Evolutionary conservation across 2,797 vertebrate genomes (phyloP), one percentile per base, ranked within the genome.

Genomic region (Leuciscus waleckii): DNA sequence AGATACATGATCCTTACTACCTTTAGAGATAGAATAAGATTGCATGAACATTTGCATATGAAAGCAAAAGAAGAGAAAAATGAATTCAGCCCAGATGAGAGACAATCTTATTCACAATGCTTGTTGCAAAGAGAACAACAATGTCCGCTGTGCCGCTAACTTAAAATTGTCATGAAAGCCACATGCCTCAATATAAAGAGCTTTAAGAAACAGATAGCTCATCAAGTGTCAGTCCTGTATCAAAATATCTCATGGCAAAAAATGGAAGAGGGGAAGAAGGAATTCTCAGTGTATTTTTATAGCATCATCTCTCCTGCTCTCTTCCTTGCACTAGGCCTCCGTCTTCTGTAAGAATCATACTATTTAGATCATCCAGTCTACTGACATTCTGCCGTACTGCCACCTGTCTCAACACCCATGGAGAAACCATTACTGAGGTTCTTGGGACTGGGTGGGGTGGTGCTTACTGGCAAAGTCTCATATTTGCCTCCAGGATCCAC

Each of bases 371-470:
- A 46, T 63, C 37, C 8, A 75, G 67, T 73, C 83, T 95, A 95
- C 90, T 95, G 92, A 89, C 93, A 93, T 89, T 90, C 92, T 79
- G 93, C 5, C 2, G 88, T 88, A 90, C 92, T 93, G 84, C 79
- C 90, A 73, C 75, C 69, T 4, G 93, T 88, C 86, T 94, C 95
- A n/a, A 87, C 88, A 87, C 87, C 93, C 0, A 92, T 19, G 1
- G 43, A 46, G 77, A 95, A 94, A 74, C 95, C 95, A 11, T 96
- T 96, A 88, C 93, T 94, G 81, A 95, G 92, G 86, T 86, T 93
- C 82, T 86, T 93, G 35, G 95, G 94, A 80, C 91, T 94, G 0
- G 92, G 88, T 17, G 93, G 92, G 0, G 89, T 88, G 80, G 90
- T 61, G 58, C 85, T 43, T 0, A 67, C 35, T 4, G 93, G 86